These are phyloP conservation scores for Aphodius granarius DNA, from an alignment of 2,888 invertebrate species.

Conservation along the genomic window DNA sequence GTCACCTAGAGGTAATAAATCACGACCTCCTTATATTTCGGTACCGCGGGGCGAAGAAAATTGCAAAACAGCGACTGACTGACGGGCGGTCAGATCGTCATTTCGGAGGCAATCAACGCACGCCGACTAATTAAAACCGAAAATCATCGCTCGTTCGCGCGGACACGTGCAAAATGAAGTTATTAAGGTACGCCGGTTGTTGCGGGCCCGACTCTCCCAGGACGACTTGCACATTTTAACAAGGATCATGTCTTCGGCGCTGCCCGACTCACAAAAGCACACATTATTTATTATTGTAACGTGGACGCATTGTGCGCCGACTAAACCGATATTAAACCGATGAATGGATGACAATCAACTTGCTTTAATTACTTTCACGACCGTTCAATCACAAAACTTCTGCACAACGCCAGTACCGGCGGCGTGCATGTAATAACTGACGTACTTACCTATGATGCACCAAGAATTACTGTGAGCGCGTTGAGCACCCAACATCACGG, in stretches of 20 bases:
- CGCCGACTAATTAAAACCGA: constrained; percentile 27
- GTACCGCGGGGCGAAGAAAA: constrained; percentile 7
- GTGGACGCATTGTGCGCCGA: constrained; percentile 37
- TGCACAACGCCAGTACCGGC: constrained; percentile 5
- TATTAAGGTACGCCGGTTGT: constrained; percentile 31
- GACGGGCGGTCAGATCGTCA: constrained; percentile 3
- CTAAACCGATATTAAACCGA: constrained; percentile 40
- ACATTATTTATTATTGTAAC: constrained; percentile 39
- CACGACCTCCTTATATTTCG: constrained; percentile 5
- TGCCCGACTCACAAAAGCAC: constrained; percentile 29
- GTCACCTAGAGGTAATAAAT: constrained; percentile 12
- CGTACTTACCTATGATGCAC: background rate
- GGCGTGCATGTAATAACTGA: background rate
- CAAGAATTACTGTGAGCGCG: no score
- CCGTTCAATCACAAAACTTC: constrained; percentile 23
- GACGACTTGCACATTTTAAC: constrained; percentile 35
- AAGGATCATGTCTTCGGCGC: constrained; percentile 30
- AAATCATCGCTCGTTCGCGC: constrained; percentile 23
- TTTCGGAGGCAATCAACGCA: constrained; percentile 19
- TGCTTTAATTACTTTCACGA: constrained; percentile 41
- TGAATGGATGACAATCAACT: constrained; percentile 42
- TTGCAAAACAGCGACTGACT: background rate
- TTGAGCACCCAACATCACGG: no score
- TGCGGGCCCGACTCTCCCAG: constrained; percentile 10
- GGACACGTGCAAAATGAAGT: constrained; percentile 35